Conservation (phyloP, 2,113 vertebrate genomes). For the Ovis canadensis region DNA sequence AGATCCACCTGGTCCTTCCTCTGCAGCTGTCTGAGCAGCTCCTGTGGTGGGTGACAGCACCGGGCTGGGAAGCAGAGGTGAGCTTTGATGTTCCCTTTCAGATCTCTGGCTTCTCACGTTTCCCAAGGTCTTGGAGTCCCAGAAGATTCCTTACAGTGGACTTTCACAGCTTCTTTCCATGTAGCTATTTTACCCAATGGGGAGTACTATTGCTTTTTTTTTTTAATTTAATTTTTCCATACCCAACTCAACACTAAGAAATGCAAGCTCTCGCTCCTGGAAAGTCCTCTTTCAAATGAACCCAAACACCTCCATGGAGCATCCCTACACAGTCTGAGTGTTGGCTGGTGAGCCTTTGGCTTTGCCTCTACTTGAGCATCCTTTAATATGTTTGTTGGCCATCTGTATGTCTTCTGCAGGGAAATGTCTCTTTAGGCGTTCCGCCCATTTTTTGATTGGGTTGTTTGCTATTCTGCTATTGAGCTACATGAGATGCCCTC, state of each 20-base stretch:
- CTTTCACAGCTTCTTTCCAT: too few relatives aligned
- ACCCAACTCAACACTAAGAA: background rate
- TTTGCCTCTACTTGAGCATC: background rate
- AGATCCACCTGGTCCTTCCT: background rate
- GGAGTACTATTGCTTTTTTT: background rate
- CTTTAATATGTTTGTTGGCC: background rate
- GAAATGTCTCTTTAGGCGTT: background rate
- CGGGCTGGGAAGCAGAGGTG: background rate
- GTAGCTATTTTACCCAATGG: too few relatives aligned
- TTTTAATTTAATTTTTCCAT: background rate
- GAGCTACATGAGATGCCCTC: background rate
- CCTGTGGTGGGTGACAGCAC: accelerated
- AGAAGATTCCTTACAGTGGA: background rate
- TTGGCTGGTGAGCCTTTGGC: background rate
- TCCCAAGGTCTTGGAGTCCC: background rate
- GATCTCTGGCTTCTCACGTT: background rate
- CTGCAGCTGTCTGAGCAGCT: background rate
- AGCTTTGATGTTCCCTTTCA: background rate
- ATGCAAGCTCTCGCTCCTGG: background rate
- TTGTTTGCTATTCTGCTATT: background rate
- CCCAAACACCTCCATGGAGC: accelerated
- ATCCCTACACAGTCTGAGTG: background rate
- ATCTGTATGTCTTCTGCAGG: background rate
- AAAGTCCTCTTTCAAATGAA: background rate
- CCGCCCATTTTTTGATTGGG: background rate